These are phyloP conservation scores for Microtus richardsoni DNA, from an alignment of 2,113 vertebrate genomes.

Conservation along the genomic window DNA sequence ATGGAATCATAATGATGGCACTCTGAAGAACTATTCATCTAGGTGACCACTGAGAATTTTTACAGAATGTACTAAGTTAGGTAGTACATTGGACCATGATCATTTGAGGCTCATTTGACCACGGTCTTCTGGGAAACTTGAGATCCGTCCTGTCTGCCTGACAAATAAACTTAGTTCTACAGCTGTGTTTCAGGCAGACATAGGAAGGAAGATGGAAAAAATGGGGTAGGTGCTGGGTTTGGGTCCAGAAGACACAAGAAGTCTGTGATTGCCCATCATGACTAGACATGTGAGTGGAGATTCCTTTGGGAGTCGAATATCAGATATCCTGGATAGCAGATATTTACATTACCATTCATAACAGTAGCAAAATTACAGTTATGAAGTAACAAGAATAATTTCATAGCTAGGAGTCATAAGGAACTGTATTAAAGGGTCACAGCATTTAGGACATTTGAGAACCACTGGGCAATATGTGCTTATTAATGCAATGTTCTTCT, in stretches of 20 bases:
- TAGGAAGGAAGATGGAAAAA: neutral
- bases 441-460: neutral
- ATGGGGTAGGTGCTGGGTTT: neutral
- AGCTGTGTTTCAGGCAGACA: neutral
- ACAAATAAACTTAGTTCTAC: neutral
- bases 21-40: neutral
- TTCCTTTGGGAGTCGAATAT: neutral
- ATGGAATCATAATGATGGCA: slow-evolving; percentile 44
- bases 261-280: accelerated
- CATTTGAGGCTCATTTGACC: neutral
- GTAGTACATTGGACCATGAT: neutral
- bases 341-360: neutral
- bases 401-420: neutral
- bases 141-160: neutral
- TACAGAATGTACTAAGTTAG: neutral
- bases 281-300: neutral
- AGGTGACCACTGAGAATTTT: neutral
- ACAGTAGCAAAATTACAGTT: neutral
- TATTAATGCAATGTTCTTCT: neutral
- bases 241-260: neutral
- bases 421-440: neutral
- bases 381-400: neutral
- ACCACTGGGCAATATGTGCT: neutral
- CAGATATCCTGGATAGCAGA: neutral
- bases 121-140: neutral